Conservation (phyloP, 2,797 vertebrate species). For the Podargus strigoides region DNA sequence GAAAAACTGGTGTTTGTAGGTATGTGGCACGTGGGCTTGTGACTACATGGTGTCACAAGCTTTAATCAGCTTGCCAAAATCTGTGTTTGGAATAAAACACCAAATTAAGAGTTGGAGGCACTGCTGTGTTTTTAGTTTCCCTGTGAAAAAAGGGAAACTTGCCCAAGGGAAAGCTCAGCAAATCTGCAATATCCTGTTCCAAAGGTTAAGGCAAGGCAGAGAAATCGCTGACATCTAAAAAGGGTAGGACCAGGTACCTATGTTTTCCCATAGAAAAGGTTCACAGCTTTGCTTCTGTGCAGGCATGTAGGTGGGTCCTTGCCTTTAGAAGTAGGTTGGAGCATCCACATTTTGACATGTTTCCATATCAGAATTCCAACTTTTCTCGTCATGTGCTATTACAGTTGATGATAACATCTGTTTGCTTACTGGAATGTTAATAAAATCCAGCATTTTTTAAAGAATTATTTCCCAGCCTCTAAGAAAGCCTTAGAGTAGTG, state of each 20-base stretch:
- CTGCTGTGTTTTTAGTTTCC: background rate
- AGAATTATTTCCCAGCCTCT: background rate
- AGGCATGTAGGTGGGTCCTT: background rate
- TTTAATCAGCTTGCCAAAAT: background rate
- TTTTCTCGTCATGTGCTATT: background rate
- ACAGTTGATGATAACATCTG: background rate
- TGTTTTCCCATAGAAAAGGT: background rate
- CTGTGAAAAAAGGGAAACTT: background rate
- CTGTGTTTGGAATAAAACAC: fast-evolving
- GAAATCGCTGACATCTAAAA: background rate
- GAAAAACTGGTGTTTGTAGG: background rate
- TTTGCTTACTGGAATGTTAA: background rate
- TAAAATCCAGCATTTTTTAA: background rate
- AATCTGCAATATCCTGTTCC: background rate
- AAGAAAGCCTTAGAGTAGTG: background rate
- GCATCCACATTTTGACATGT: background rate
- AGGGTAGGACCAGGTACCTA: background rate
- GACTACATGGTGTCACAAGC: background rate
- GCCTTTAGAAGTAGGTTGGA: background rate
- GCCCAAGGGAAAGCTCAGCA: background rate
- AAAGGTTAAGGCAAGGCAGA: background rate
- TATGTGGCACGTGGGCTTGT: background rate
- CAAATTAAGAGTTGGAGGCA: background rate
- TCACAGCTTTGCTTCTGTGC: background rate
- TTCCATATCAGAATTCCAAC: background rate